Evolutionary conservation across 2,888 invertebrate genomes (phyloP).

Genomic region (Diachrysia chrysitis): DNA sequence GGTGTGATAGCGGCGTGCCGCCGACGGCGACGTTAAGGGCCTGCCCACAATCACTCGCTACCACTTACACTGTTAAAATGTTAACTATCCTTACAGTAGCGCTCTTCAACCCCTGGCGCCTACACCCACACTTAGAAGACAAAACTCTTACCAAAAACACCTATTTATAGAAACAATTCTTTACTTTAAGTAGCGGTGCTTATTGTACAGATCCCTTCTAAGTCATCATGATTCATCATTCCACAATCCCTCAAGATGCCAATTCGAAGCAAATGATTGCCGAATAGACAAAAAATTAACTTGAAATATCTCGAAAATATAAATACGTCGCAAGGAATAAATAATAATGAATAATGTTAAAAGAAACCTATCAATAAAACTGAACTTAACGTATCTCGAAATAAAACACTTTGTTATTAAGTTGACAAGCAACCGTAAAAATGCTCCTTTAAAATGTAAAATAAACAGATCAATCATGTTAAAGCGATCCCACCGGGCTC

Average conservation of each 20-base stretch:
- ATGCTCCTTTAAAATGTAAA: constrained; percentile 89
- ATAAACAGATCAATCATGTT: constrained; percentile 90
- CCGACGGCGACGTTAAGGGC: constrained; percentile 59
- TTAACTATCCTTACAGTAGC: constrained; percentile 58
- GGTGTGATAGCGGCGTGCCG: constrained; percentile 49
- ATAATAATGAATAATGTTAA: constrained; percentile 83
- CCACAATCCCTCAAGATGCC: constrained; percentile 55
- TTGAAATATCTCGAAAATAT: constrained; percentile 66
- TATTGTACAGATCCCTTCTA: constrained; percentile 16
- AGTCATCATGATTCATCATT: constrained; percentile 42
- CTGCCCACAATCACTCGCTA: constrained; percentile 51
- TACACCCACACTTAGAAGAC: constrained; percentile 43
- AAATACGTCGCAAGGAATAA: constrained; percentile 64
- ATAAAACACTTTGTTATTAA: constrained; percentile 89
- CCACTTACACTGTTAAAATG: constrained; percentile 52
- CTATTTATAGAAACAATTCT: constrained; percentile 43
- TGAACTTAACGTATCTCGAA: constrained; percentile 86
- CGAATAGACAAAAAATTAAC: constrained; percentile 59
- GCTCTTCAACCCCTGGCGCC: constrained; percentile 61
- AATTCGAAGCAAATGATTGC: constrained; percentile 56
- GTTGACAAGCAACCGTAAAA: constrained; percentile 90
- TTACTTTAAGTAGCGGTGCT: constrained; percentile 31
- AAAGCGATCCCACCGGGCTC: constrained; percentile 88
- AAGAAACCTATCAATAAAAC: constrained; percentile 88
- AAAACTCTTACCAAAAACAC: constrained; percentile 34